Evolutionary conservation across 2,113 vertebrate species (phyloP).

Genomic region (Marcusenius ussheri): DNA sequence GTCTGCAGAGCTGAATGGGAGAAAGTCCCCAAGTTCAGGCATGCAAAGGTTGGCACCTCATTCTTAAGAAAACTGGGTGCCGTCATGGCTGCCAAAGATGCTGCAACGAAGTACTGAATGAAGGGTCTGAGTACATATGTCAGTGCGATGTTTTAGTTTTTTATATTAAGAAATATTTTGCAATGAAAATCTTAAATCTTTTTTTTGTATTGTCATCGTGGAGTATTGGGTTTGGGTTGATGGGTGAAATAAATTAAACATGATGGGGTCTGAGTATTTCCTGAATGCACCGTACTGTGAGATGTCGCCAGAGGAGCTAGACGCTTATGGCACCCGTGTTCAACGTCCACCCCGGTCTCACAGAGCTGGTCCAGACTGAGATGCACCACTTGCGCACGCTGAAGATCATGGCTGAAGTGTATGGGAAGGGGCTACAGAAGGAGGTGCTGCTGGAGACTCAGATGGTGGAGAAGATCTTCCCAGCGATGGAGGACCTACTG

Average conservation of each 20-base stretch:
- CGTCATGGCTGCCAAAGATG: background rate
- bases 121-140: background rate
- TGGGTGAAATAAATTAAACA: background rate
- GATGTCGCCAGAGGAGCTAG: background rate
- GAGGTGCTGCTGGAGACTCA: slow-evolving; percentile 75
- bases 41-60: background rate
- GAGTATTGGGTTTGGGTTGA: background rate
- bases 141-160: background rate
- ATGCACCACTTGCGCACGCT: slow-evolving; percentile 85
- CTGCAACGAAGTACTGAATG: background rate
- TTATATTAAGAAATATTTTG: background rate
- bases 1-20: background rate
- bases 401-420: slow-evolving; percentile 87
- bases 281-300: background rate
- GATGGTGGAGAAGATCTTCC: slow-evolving; percentile 80
- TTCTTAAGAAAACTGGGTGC: background rate
- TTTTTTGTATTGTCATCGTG: background rate
- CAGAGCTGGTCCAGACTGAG: slow-evolving; percentile 88
- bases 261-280: background rate
- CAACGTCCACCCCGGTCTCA: background rate
- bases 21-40: background rate
- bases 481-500: slow-evolving; percentile 76
- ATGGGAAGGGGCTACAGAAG: slow-evolving; percentile 73
- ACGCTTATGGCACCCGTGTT: background rate
- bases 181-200: background rate